Evolutionary conservation across 2,113 vertebrate genomes (phyloP), one percentile per base, ranked within the genome.

Genomic region (Setophaga coronata): DNA sequence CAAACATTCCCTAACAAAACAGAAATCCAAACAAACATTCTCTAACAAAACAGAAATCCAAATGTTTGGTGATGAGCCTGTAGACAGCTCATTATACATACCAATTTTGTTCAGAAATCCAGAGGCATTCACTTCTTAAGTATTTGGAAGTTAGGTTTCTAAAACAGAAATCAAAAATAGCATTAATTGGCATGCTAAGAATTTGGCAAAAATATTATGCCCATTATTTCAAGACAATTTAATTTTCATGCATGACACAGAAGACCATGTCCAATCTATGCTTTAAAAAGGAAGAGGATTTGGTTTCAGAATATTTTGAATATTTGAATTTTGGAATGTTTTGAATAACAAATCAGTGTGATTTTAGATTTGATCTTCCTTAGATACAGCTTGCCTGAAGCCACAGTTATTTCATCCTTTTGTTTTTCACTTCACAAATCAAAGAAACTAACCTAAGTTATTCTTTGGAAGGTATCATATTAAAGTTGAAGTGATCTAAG

Each of bases 91-190:
- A 17, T 57, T 43, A 84, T 67, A 87, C 65, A 9, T 78, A 92
- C 80, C 89, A 87, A 71, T 71, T 88, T 70, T 89, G 51, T 78
- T 95, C 72, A 60, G 57, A 94, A 93, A 81, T 89, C 76, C 87
- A 95, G 65, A 76, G 31, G 56, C 40, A 60, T 84, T 87, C 14
- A 15, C 72, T 90, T 78, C 69, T 93, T 89, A 73, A 71, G 54
- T 90, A 79, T 51, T 66, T 79, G 2, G 4, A 33, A 45, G 47
- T 80, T 69, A 88, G 31, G 24, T 67, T 84, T 84, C 91, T 92
- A 83, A 78, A 96, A 92, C 10, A 18, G 6, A 94, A 87, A 14
- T 78, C 60, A 67, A 66, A 90, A 92, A 83, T 14, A 74, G n/a
- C 7, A 89, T 82, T 87, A 87, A 85, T 36, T 82, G n/a, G 20